These are phyloP conservation scores for Thaumetopoea pityocampa DNA, from an alignment of 1,140 invertebrate species.

Conservation along the genomic window DNA sequence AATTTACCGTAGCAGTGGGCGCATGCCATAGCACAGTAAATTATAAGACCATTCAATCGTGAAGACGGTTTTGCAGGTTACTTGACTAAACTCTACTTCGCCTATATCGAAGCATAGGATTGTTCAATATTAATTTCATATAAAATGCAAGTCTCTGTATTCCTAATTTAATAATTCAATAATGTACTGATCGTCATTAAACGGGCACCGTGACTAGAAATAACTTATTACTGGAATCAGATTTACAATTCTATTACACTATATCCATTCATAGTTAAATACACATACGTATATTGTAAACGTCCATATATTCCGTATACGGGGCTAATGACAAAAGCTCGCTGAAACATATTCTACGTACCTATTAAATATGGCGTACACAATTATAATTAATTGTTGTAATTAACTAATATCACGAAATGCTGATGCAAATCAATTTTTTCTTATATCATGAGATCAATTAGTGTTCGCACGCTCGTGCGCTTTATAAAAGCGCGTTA, in stretches of 20 bases:
- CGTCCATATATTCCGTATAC: constrained; percentile 50
- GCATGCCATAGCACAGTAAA: too few relatives aligned
- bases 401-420: constrained; percentile 59
- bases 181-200: constrained; percentile 22
- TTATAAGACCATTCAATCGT: too few relatives aligned
- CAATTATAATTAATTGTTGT: constrained; percentile 33
- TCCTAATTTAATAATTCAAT: constrained; percentile 12
- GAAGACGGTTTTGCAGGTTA: constrained; percentile 3
- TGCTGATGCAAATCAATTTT: constrained; percentile 32
- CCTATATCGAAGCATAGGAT: constrained; percentile 17
- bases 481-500: too few relatives aligned
- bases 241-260: constrained; percentile 33
- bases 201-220: constrained; percentile 40
- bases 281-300: constrained; percentile 39
- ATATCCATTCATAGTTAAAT: constrained; percentile 37
- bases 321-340: constrained; percentile 69
- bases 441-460: constrained; percentile 27
- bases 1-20: too few relatives aligned
- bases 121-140: constrained; percentile 19
- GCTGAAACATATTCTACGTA: constrained; percentile 57
- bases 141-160: constrained; percentile 27
- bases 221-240: constrained; percentile 30
- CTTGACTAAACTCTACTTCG: constrained; percentile 7
- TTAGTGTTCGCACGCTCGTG: too few relatives aligned
- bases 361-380: constrained; percentile 44